phyloP scores from a whole-genome alignment of 1,140 invertebrate species.

The Battus philenor region DNA sequence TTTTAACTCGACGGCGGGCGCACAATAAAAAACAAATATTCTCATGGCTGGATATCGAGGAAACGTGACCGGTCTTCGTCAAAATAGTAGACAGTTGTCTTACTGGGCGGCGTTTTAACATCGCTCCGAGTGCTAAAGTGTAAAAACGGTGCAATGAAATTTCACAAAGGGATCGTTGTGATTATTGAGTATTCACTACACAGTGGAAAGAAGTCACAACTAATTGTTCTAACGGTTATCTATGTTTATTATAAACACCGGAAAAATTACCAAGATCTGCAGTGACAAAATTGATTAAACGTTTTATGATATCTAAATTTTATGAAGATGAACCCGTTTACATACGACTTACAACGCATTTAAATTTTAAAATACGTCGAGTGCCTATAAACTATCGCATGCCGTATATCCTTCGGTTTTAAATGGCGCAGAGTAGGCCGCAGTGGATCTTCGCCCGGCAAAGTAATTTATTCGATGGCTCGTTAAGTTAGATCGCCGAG shows the following conservation, averaged over 20 bases:
- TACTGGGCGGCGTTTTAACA: slow-evolving; percentile 61
- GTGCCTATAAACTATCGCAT: too few relatives aligned
- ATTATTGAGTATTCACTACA: slow-evolving; percentile 69
- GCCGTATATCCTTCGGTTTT: too few relatives aligned
- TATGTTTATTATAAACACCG: too few relatives aligned
- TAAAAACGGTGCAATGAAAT: slow-evolving; percentile 68
- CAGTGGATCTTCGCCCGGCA: slow-evolving; percentile 12
- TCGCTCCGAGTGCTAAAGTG: slow-evolving; percentile 69
- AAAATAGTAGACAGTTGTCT: slow-evolving; percentile 70
- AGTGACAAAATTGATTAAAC: too few relatives aligned
- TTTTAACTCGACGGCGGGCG: slow-evolving; percentile 63
- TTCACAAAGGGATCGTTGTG: slow-evolving; percentile 66
- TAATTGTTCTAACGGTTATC: too few relatives aligned
- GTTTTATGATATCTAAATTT: too few relatives aligned
- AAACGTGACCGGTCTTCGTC: slow-evolving; percentile 73
- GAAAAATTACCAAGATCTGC: too few relatives aligned
- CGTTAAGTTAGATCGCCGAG: slow-evolving; percentile 70
- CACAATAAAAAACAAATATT: slow-evolving; percentile 75
- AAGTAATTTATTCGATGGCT: slow-evolving; percentile 69
- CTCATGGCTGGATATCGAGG: slow-evolving; percentile 69
- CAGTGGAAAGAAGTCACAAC: too few relatives aligned
- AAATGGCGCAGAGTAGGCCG: slow-evolving; percentile 1
- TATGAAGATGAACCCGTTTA: too few relatives aligned
- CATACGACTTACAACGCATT: too few relatives aligned
- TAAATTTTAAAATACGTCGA: too few relatives aligned